Evolutionary conservation across 2,113 vertebrate species (phyloP), one percentile per base, ranked within the genome.

Genomic region (Oenanthe melanoleuca): DNA sequence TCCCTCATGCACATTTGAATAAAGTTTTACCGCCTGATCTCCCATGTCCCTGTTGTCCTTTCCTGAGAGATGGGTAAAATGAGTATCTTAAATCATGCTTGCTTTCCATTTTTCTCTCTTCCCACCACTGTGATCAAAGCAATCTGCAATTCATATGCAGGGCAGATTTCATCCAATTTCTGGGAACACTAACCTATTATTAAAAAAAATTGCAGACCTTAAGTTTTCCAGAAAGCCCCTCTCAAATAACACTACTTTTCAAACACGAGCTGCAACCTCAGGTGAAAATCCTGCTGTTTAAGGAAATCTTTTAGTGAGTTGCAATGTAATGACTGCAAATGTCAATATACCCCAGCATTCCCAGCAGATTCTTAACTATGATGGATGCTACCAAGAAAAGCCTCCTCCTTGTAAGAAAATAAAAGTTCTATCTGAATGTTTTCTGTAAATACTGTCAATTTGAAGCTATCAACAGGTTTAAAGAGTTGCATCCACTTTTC

Each of bases 21-120:
- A 1, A 44, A 57, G 4, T 42, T 56, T 74, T 26, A 26, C 38
- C 6, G 9, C 45, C 29, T 63, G 8, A n/a, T 75, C 23, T 72
- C 20, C 14, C 22, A 8, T 1, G 0, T 37, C 5, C 14, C 42
- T 49, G 1, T 38, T 61, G 52, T 24, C 7, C 14, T 80, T 40
- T 44, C 28, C 21, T 50, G 37, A 66, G 31, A 21, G 6, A 49
- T 33, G 4, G 42, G 23, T 66, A 60, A 80, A 65, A 26, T 29
- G 70, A 60, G 12, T 47, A 23, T 23, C 20, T 47, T 67, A 52
- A 52, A 57, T 7, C 3, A 11, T 9, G 11, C 2, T 26, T 45
- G 15, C 15, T 88, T 80, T 63, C 42, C 12, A 17, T 66, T 73
- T 77, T 44, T 13, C 49, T 67, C 23, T 40, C 28, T 49, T 77